These are phyloP conservation scores for Nibea albiflora DNA, from an alignment of 2,113 vertebrate genomes.

Conservation along the genomic window DNA sequence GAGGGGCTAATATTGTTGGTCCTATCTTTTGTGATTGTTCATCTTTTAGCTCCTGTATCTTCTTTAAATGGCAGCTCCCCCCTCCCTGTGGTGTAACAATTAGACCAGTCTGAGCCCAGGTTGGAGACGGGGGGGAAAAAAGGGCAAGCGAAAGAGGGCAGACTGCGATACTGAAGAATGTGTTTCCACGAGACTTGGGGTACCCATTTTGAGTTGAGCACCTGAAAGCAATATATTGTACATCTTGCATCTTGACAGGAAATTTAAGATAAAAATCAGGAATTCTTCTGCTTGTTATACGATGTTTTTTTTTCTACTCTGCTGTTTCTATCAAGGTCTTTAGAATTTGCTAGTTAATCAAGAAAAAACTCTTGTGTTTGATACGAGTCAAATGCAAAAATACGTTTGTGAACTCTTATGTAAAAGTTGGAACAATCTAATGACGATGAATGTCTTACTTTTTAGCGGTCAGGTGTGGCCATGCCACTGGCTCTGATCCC, in stretches of 20 bases:
- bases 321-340: slow-evolving; percentile 84
- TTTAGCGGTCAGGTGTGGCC: slow-evolving; percentile 76
- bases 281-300: slow-evolving; percentile 86
- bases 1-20: slow-evolving; percentile 57
- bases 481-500: slow-evolving; percentile 69
- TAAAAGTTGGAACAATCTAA: slow-evolving; percentile 84
- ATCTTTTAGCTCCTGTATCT: slow-evolving; percentile 47
- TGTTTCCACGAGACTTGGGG: slow-evolving; percentile 52
- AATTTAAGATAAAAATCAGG: slow-evolving; percentile 84
- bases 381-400: slow-evolving; percentile 80
- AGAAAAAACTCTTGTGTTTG: slow-evolving; percentile 78
- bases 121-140: slow-evolving; percentile 8
- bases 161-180: slow-evolving; percentile 72
- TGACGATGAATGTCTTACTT: slow-evolving; percentile 87
- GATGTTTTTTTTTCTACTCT: slow-evolving; percentile 85
- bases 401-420: slow-evolving; percentile 78
- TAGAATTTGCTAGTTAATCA: slow-evolving; percentile 81
- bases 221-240: slow-evolving; percentile 84
- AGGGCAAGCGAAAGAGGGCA: slow-evolving; percentile 19
- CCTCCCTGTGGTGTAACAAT: slow-evolving; percentile 47
- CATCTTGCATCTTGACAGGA: slow-evolving; percentile 79
- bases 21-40: slow-evolving; percentile 64
- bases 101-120: slow-evolving; percentile 35
- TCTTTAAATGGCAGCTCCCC: slow-evolving; percentile 69
- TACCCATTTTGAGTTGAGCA: slow-evolving; percentile 75